Evolutionary conservation across 1,140 invertebrate species (phyloP).

Genomic region (Bombus vancouverensis): DNA sequence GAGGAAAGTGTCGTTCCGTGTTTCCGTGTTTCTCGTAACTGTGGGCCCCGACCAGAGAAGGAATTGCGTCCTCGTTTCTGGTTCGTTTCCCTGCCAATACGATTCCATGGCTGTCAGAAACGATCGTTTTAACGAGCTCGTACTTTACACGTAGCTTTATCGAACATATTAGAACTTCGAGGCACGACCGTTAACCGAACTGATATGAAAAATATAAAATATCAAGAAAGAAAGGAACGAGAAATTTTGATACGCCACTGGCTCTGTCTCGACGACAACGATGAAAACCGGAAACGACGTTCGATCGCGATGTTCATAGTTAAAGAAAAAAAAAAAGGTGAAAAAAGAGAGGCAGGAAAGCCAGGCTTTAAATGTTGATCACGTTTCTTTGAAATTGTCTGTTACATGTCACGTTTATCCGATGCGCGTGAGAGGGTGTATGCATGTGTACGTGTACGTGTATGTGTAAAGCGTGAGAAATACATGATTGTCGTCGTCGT

Average conservation of each 20-base stretch:
- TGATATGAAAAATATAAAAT: not conserved
- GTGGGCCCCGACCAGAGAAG: not conserved
- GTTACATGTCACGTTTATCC: slow-evolving; percentile 13
- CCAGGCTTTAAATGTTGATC: slow-evolving; percentile 34
- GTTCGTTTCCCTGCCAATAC: not conserved
- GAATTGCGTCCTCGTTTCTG: not conserved
- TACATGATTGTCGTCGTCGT: slow-evolving; percentile 8
- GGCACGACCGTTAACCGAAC: not conserved
- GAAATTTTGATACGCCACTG: not conserved
- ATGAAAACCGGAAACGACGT: not conserved
- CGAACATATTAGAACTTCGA: slow-evolving; percentile 3
- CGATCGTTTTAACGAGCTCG: slow-evolving; percentile 1
- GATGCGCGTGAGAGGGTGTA: not conserved
- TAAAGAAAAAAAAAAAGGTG: not conserved
- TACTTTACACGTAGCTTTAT: not conserved
- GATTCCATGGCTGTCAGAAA: not conserved
- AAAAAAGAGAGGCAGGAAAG: not conserved
- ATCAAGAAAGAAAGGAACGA: not conserved
- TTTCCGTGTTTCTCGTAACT: slow-evolving; percentile 2
- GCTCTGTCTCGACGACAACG: not conserved
- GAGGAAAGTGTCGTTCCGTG: not conserved
- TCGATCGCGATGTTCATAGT: not conserved
- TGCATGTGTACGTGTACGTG: not conserved
- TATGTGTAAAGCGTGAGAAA: not conserved
- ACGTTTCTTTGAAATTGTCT: slow-evolving; percentile 20